Percentiles rank a stretch among this genome's conserved stretches.
Evolutionary conservation across 2,888 invertebrate species (phyloP).

Genomic region (Dichetophora obliterata): DNA sequence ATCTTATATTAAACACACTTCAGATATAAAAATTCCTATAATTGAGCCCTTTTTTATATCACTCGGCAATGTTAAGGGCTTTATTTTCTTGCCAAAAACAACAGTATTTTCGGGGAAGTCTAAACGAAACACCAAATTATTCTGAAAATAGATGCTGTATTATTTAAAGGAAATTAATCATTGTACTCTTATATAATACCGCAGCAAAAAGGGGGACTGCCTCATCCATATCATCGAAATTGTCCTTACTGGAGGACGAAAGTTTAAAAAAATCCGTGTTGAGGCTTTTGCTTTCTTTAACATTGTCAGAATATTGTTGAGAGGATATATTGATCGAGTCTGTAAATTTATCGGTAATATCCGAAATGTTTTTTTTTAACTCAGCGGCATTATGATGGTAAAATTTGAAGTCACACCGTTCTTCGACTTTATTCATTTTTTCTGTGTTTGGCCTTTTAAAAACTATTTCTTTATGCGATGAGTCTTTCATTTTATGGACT

Average conservation of each 20-base stretch:
- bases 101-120: slow-evolving; percentile 59
- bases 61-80: slow-evolving; percentile 39
- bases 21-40: slow-evolving; percentile 54
- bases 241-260: slow-evolving; percentile 2
- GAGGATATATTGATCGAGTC: not conserved
- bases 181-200: slow-evolving; percentile 47
- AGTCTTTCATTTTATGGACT: too few species aligned
- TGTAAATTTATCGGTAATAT: not conserved
- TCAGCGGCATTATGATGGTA: not conserved
- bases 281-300: not conserved
- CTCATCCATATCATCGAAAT: slow-evolving; percentile 51
- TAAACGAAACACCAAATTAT: slow-evolving; percentile 55
- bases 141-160: slow-evolving; percentile 49
- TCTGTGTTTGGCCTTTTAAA: not conserved
- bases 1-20: slow-evolving; percentile 46
- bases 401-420: not conserved
- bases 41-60: slow-evolving; percentile 45
- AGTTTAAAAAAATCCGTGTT: slow-evolving; percentile 1
- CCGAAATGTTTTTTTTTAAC: not conserved
- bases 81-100: slow-evolving; percentile 52
- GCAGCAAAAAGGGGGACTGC: slow-evolving; percentile 62
- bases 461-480: not conserved
- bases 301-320: not conserved
- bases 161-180: not conserved
- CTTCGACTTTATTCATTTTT: not conserved